These are phyloP conservation scores for Planiliza haematocheilus DNA, from an alignment of 2,113 vertebrate species.

Conservation along the genomic window DNA sequence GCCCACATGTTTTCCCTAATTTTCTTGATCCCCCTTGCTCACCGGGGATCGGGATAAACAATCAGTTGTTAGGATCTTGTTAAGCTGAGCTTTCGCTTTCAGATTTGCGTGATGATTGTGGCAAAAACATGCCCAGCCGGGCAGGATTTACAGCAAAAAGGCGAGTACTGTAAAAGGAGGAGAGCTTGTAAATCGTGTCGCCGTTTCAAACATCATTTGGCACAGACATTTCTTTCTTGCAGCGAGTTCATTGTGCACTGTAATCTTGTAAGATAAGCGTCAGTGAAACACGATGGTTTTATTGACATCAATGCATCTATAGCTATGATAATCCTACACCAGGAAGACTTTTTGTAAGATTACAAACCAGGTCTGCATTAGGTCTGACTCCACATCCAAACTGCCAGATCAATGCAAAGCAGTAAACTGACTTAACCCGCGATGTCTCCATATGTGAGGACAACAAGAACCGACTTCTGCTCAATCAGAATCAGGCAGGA, in stretches of 20 bases:
- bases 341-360: not conserved
- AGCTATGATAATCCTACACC: slow-evolving; percentile 5
- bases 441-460: slow-evolving; percentile 29
- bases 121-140: slow-evolving; percentile 22
- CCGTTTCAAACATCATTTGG: slow-evolving; percentile 50
- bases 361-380: not conserved
- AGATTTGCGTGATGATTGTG: slow-evolving; percentile 51
- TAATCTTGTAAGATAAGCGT: slow-evolving; percentile 26
- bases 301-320: slow-evolving; percentile 9
- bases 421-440: not conserved
- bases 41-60: slow-evolving; percentile 57
- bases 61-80: slow-evolving; percentile 49
- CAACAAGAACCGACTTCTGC: slow-evolving; percentile 31
- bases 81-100: slow-evolving; percentile 48
- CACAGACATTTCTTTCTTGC: slow-evolving; percentile 36
- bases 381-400: not conserved
- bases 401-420: not conserved
- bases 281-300: slow-evolving; percentile 21
- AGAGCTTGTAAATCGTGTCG: slow-evolving; percentile 40
- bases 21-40: slow-evolving; percentile 41
- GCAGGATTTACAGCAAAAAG: slow-evolving; percentile 42
- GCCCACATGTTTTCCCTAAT: slow-evolving; percentile 54
- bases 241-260: slow-evolving; percentile 38
- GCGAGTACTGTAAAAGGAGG: slow-evolving; percentile 2
- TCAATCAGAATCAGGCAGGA: slow-evolving; percentile 53